Conservation (phyloP, 2,113 vertebrate genomes). For the Melanostigma gelatinosum region DNA sequence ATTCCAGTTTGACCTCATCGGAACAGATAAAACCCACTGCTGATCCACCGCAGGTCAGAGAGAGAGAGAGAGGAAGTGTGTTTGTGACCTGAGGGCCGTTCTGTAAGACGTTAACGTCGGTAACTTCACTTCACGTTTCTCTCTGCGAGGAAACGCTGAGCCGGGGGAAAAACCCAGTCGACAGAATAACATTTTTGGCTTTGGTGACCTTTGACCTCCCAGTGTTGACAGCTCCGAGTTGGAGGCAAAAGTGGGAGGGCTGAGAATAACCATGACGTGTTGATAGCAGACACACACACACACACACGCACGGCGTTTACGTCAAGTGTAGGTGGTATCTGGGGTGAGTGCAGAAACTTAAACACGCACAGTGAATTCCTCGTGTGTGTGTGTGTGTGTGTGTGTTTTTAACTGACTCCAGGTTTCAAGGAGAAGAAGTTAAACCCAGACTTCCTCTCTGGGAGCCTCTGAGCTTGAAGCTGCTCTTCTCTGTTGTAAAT, state of each 20-base stretch:
- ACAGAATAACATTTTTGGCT: neutral
- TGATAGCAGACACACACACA: neutral
- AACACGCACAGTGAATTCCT: neutral
- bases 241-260: neutral
- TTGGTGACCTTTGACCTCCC: slow-evolving; percentile 15
- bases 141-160: neutral
- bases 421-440: neutral
- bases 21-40: neutral
- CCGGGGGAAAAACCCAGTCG: neutral
- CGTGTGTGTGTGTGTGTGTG: slow-evolving; percentile 6
- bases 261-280: slow-evolving; percentile 9
- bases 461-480: neutral
- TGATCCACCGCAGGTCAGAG: neutral
- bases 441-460: neutral
- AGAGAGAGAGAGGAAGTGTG: neutral
- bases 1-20: slow-evolving; percentile 2
- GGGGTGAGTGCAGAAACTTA: slow-evolving; percentile 1
- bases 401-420: neutral
- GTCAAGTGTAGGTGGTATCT: slow-evolving; percentile 25
- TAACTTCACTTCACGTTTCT: neutral
- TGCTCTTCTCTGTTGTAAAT: neutral
- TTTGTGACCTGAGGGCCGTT: neutral
- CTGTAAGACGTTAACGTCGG: neutral
- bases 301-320: neutral
- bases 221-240: neutral